These are phyloP conservation scores for Pantherophis vulpinus DNA, from an alignment of 2,797 vertebrate genomes.

Conservation along the genomic window DNA sequence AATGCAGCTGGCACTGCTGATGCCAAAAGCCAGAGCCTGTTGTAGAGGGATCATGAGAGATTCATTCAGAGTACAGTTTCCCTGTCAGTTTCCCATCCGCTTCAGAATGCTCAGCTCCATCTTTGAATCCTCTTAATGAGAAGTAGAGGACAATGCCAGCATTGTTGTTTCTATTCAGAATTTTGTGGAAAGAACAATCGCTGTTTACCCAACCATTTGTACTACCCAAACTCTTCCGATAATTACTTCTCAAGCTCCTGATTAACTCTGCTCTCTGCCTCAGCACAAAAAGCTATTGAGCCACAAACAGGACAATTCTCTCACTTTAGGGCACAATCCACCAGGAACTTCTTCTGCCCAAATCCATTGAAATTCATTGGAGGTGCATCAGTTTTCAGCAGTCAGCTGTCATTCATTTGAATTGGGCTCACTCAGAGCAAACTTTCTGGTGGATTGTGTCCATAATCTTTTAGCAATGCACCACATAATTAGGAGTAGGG, in stretches of 20 bases:
- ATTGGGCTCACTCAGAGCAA: neutral
- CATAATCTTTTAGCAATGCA: slow-evolving; percentile 57
- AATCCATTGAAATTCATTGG: slow-evolving; percentile 27
- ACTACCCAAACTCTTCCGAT: slow-evolving; percentile 73
- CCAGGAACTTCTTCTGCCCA: slow-evolving; percentile 10
- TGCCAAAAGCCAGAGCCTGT: slow-evolving; percentile 75
- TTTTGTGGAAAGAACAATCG: slow-evolving; percentile 80
- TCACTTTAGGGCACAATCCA: slow-evolving; percentile 39
- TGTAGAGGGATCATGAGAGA: slow-evolving; percentile 75
- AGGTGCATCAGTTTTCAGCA: neutral
- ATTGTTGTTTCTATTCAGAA: slow-evolving; percentile 82
- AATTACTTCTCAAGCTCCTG: slow-evolving; percentile 80
- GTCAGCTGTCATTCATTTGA: slow-evolving; percentile 6
- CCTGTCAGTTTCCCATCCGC: slow-evolving; percentile 80
- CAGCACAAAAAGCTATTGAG: slow-evolving; percentile 75
- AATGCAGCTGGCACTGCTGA: slow-evolving; percentile 74
- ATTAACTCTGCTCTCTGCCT: slow-evolving; percentile 79
- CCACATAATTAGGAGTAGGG: slow-evolving; percentile 38
- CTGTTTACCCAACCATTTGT: slow-evolving; percentile 85
- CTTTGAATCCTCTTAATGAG: slow-evolving; percentile 80
- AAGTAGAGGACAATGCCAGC: slow-evolving; percentile 83
- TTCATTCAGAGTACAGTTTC: slow-evolving; percentile 66
- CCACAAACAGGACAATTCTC: slow-evolving; percentile 57
- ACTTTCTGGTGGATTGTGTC: slow-evolving; percentile 23
- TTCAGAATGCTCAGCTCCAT: slow-evolving; percentile 67